phyloP scores from a whole-genome alignment of 2,888 invertebrate genomes.

The Aphrophora alni region DNA sequence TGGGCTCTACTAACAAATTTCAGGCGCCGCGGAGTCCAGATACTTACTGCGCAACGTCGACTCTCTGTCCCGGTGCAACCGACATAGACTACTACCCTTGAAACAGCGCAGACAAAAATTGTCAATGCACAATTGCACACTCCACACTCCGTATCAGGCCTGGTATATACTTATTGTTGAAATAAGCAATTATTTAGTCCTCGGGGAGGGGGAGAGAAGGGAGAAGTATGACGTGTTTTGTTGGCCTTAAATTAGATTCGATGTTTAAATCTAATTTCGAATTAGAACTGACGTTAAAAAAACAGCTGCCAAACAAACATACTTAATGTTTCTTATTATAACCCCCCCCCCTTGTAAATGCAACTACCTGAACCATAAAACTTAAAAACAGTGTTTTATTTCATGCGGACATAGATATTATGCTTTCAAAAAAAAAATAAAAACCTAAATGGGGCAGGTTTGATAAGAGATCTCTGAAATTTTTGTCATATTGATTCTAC shows the following conservation, averaged over 20 bases:
- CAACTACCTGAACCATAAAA: no score
- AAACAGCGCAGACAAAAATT: no score
- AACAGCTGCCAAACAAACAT: no score
- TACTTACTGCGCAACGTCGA: neutral
- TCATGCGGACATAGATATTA: no score
- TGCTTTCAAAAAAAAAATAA: no score
- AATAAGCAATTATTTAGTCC: neutral
- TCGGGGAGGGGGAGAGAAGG: neutral
- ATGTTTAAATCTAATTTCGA: neutral
- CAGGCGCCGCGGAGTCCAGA: neutral
- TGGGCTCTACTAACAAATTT: neutral
- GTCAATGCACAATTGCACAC: neutral
- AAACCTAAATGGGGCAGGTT: no score
- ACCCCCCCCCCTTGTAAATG: no score
- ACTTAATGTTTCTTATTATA: no score
- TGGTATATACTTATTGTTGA: neutral
- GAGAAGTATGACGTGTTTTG: neutral
- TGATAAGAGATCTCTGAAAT: no score
- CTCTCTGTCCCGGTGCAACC: neutral
- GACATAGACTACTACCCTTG: neutral
- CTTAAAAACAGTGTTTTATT: no score
- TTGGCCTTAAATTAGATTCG: neutral
- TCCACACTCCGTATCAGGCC: neutral
- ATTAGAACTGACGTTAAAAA: neutral
- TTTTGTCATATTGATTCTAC: no score